Percentiles rank a stretch among this genome's conserved stretches.
These are phyloP conservation scores for Chrysopa pallens DNA, from an alignment of 1,140 invertebrate species.

Conservation along the genomic window DNA sequence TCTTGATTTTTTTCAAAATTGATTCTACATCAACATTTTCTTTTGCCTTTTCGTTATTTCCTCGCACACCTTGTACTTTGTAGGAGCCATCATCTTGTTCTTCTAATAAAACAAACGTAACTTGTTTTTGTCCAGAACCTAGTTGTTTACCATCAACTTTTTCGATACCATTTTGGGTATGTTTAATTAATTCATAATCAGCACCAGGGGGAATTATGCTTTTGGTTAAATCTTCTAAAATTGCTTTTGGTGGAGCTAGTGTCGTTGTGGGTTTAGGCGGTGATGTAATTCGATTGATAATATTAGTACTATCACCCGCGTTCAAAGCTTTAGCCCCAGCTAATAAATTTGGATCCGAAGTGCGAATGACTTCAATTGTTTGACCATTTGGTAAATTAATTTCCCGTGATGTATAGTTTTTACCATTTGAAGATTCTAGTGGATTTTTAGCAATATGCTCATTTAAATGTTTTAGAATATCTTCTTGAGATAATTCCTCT, in stretches of 20 bases:
- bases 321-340: constrained; percentile 26
- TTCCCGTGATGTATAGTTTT: constrained; percentile 52
- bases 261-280: constrained; percentile 23
- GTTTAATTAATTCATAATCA: constrained; percentile 56
- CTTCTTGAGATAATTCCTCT: constrained; percentile 26
- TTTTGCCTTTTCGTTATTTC: constrained; percentile 39
- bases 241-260: constrained; percentile 28
- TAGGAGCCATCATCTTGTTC: constrained; percentile 67
- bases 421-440: constrained; percentile 36
- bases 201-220: constrained; percentile 55
- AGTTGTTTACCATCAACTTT: constrained; percentile 41
- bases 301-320: constrained; percentile 22
- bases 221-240: constrained; percentile 57
- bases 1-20: constrained; percentile 61
- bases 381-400: constrained; percentile 53
- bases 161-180: constrained; percentile 51
- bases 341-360: constrained; percentile 40
- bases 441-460: constrained; percentile 46
- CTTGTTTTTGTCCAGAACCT: constrained; percentile 53
- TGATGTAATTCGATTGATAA: constrained; percentile 22
- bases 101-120: constrained; percentile 68
- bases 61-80: constrained; percentile 61
- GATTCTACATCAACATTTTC: constrained; percentile 56
- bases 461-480: constrained; percentile 49
- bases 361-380: constrained; percentile 50